phyloP scores from a whole-genome alignment of 2,113 vertebrate species.

The Lipophrys pholis region DNA sequence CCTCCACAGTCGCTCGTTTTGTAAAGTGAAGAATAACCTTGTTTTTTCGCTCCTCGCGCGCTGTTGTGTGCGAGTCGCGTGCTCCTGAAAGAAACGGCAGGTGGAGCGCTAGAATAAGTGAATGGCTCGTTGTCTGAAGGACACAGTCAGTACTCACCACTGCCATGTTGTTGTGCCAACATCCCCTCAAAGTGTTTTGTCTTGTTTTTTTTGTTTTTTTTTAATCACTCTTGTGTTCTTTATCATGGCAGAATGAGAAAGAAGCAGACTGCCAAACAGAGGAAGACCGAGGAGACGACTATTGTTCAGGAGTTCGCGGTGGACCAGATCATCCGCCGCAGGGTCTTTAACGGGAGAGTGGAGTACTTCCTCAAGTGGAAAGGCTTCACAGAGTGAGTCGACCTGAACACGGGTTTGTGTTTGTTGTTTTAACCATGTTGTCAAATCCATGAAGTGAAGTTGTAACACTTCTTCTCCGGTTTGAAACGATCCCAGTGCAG shows the following conservation, averaged over 20 bases:
- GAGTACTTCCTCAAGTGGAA: conserved; percentile 99
- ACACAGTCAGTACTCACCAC: conserved; percentile 5
- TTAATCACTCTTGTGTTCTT: background rate
- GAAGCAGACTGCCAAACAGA: conserved; percentile 98
- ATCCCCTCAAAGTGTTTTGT: background rate
- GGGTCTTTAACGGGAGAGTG: conserved; percentile 93
- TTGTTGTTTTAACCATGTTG: background rate
- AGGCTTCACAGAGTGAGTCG: conserved; percentile 97
- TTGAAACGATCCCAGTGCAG: conserved; percentile 84
- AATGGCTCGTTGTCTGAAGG: conserved; percentile 41
- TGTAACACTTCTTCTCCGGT: background rate
- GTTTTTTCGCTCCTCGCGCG: too few relatives aligned
- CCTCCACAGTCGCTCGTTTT: too few relatives aligned
- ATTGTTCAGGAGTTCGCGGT: conserved; percentile 96
- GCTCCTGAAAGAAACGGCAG: conserved; percentile 56
- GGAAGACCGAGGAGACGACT: conserved; percentile 95
- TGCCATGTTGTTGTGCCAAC: conserved; percentile 36
- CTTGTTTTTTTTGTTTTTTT: background rate
- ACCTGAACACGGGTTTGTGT: background rate
- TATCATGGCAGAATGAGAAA: conserved; percentile 93
- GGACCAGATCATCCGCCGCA: conserved; percentile 93
- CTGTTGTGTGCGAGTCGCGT: too few relatives aligned
- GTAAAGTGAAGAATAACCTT: too few relatives aligned
- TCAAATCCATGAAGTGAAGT: background rate
- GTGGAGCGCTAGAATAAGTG: conserved; percentile 66